phyloP scores from a whole-genome alignment of 2,888 invertebrate genomes.

The Brassicogethes aeneus region DNA sequence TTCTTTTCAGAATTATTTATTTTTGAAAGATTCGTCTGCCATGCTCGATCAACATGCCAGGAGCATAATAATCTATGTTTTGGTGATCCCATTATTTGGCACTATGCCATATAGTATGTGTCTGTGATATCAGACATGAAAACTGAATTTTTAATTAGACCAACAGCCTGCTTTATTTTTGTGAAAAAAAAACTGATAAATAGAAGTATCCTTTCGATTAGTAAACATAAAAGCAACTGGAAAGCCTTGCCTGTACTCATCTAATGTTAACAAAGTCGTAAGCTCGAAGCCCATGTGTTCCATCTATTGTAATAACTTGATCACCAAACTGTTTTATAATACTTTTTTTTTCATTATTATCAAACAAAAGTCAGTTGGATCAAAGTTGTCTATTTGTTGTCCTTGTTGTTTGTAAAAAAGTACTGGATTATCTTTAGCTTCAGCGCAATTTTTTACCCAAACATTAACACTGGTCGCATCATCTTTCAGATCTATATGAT shows the following conservation, averaged over 20 bases:
- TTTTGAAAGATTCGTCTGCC: too few relatives aligned
- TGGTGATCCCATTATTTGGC: too few relatives aligned
- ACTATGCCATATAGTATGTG: constrained; percentile 16
- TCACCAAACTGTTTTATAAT: constrained; percentile 19
- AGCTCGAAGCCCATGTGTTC: constrained; percentile 17
- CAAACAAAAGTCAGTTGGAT: constrained; percentile 18
- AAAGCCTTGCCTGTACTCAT: constrained; percentile 17
- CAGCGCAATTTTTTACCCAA: too few relatives aligned
- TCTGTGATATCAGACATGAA: constrained; percentile 20
- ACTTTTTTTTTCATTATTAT: constrained; percentile 19
- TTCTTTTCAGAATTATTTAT: too few relatives aligned
- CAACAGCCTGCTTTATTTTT: too few relatives aligned
- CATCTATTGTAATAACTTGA: constrained; percentile 13
- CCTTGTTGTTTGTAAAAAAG: constrained; percentile 19
- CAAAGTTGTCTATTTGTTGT: constrained; percentile 8
- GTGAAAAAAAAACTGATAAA: constrained; percentile 12
- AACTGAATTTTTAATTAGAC: constrained; percentile 8
- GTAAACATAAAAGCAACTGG: constrained; percentile 14
- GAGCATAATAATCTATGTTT: too few relatives aligned
- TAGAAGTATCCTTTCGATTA: constrained; percentile 13
- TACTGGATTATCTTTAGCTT: too few relatives aligned
- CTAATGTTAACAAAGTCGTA: constrained; percentile 13
- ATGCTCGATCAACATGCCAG: too few relatives aligned
- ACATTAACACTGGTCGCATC: too few relatives aligned
- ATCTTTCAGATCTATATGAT: too few relatives aligned